These are phyloP conservation scores for Urocyon cinereoargenteus DNA, from an alignment of 2,797 vertebrate genomes.

Conservation along the genomic window DNA sequence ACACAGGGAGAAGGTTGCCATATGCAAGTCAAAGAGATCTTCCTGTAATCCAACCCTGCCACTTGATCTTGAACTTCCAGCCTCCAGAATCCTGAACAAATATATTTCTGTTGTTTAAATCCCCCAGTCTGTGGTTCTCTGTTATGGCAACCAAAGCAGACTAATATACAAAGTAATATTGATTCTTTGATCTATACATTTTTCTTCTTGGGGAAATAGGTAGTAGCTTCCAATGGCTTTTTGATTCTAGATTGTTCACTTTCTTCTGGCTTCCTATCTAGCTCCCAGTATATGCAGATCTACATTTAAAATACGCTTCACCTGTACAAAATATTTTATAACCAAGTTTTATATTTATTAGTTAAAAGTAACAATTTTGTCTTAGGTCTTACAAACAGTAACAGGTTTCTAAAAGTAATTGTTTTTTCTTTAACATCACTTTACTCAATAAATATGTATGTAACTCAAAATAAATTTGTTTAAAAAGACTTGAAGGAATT, in stretches of 20 bases:
- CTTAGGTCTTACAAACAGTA: background rate
- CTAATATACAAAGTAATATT: background rate
- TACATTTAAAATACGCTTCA: background rate
- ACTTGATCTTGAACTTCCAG: background rate
- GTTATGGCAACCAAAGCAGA: background rate
- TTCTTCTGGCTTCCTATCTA: background rate
- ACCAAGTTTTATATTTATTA: background rate
- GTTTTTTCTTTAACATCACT: background rate
- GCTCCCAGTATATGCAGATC: background rate
- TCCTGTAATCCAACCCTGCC: background rate
- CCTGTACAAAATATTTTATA: background rate
- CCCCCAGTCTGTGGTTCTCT: background rate
- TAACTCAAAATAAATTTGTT: background rate
- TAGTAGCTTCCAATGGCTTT: background rate
- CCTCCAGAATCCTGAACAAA: background rate
- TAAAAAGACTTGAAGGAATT: background rate
- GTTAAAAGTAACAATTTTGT: background rate
- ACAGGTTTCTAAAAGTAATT: background rate
- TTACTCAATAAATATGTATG: background rate
- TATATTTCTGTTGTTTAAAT: background rate
- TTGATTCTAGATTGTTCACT: background rate
- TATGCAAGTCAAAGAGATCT: background rate
- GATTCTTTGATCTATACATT: background rate
- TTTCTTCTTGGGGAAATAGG: background rate
- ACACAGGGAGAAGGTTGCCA: background rate